These are phyloP conservation scores for Pseudochirops cupreus DNA, from an alignment of 2,797 vertebrate species.

Conservation along the genomic window DNA sequence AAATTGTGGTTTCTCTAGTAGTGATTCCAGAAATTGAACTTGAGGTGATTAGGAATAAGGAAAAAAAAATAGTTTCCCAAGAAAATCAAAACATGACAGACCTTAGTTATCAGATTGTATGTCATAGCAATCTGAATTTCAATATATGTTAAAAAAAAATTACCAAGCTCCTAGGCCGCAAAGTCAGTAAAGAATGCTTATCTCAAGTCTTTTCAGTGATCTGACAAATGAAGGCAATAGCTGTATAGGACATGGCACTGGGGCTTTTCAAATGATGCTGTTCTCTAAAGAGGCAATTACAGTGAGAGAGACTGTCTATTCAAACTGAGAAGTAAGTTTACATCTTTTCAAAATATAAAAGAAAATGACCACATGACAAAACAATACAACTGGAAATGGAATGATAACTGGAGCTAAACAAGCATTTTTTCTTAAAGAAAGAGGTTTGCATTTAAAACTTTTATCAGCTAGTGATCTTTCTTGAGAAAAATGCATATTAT, in stretches of 20 bases:
- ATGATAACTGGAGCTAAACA: background rate
- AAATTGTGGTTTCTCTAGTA: background rate
- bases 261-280: constrained; percentile 6
- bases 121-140: background rate
- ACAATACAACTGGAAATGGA: constrained; percentile 14
- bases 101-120: background rate
- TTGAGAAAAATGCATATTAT: constrained; percentile 32
- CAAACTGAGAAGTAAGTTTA: constrained; percentile 14
- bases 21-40: background rate
- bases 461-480: constrained; percentile 22
- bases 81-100: background rate
- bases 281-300: background rate
- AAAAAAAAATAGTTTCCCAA: background rate
- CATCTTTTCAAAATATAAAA: constrained; percentile 50
- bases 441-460: constrained; percentile 42
- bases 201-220: constrained; percentile 1
- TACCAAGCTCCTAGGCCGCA: background rate
- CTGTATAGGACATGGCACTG: background rate
- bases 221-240: background rate
- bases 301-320: background rate
- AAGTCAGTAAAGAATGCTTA: background rate
- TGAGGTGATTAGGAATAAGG: background rate
- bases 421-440: constrained; percentile 23
- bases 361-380: background rate
- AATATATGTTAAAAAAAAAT: background rate